phyloP scores from a whole-genome alignment of 2,113 vertebrate species.

The Eira barbara region DNA sequence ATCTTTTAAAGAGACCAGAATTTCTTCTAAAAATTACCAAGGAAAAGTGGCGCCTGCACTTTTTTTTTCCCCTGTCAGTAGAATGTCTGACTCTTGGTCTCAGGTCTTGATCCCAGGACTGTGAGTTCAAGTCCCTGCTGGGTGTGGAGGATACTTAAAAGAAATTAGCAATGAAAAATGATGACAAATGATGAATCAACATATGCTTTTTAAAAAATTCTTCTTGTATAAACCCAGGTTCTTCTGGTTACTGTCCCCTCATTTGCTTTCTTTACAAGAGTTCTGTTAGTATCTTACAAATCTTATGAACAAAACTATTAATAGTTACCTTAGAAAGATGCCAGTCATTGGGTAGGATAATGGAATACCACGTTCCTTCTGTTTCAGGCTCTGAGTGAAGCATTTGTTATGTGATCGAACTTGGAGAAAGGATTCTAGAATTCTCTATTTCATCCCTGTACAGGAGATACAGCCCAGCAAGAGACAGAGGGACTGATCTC shows the following conservation, averaged over 20 bases:
- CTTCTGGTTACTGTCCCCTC: background rate
- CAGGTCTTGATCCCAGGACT: background rate
- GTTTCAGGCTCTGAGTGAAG: background rate
- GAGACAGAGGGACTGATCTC: background rate
- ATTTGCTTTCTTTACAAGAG: background rate
- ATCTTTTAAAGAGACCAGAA: background rate
- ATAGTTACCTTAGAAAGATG: background rate
- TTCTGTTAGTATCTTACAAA: background rate
- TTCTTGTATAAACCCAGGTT: background rate
- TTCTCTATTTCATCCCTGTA: background rate
- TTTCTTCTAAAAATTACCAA: background rate
- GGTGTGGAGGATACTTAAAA: background rate
- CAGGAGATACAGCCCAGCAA: background rate
- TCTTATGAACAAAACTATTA: background rate
- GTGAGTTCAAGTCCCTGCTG: background rate
- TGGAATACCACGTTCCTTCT: background rate
- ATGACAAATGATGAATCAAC: background rate
- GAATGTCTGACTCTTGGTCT: background rate
- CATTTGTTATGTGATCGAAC: background rate
- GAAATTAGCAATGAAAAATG: background rate
- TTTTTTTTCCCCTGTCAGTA: background rate
- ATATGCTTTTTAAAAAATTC: background rate
- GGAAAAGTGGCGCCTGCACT: background rate
- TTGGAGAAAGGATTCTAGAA: background rate
- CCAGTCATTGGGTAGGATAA: fast-evolving